Evolutionary conservation across 2,797 vertebrate genomes (phyloP).

Genomic region (Myotis vivesi): DNA sequence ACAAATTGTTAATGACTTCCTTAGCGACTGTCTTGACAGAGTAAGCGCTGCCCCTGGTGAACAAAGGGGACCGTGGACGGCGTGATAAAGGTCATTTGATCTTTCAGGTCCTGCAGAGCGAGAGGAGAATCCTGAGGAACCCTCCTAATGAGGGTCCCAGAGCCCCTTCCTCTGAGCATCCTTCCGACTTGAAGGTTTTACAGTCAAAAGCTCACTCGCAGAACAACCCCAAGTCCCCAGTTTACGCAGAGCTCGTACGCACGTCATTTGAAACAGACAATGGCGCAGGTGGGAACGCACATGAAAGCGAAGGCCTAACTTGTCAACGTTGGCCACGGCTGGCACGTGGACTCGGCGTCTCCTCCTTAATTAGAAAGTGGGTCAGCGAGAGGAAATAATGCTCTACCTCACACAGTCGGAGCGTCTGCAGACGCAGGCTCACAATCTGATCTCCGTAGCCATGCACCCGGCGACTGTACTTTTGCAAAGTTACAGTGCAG

Average conservation of each 20-base stretch:
- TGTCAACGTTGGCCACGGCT: not conserved
- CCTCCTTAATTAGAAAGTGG: not conserved
- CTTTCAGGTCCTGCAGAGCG: constrained; percentile 71
- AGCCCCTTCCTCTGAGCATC: constrained; percentile 79
- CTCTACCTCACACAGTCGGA: not conserved
- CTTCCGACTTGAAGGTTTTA: constrained; percentile 73
- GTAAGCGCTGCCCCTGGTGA: constrained; percentile 48
- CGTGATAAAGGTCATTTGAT: constrained; percentile 77
- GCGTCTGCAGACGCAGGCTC: not conserved
- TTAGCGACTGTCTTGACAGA: constrained; percentile 70
- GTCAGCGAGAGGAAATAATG: not conserved
- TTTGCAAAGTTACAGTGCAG: not conserved
- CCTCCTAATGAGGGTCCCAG: constrained; percentile 80
- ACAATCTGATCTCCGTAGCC: not conserved
- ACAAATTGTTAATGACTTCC: constrained; percentile 64
- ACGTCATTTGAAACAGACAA: constrained; percentile 44
- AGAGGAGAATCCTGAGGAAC: constrained; percentile 77
- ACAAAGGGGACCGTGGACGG: constrained; percentile 76
- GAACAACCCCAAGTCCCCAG: not conserved
- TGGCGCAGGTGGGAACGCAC: not conserved
- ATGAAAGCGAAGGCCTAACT: not conserved
- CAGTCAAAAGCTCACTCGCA: constrained; percentile 71
- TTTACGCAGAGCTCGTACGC: constrained; percentile 31
- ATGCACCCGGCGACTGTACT: not conserved
- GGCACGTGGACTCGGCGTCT: not conserved